phyloP scores from a whole-genome alignment of 2,888 invertebrate species.

The Lordiphosa andalusiaca region DNA sequence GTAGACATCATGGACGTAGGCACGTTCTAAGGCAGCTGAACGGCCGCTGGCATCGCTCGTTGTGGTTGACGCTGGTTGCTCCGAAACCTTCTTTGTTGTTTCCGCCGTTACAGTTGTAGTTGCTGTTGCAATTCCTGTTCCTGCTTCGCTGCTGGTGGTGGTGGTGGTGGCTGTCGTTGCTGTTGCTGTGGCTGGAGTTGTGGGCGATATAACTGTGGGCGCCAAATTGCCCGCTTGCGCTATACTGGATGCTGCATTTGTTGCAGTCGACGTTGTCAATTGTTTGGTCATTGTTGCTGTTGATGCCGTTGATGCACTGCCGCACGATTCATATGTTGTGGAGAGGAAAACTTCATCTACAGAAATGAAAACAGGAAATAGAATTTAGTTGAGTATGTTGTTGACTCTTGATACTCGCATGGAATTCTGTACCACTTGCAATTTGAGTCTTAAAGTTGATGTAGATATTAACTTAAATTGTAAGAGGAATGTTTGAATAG shows the following conservation, averaged over 20 bases:
- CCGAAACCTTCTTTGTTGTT: slow-evolving; percentile 33
- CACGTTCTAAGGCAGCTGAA: slow-evolving; percentile 90
- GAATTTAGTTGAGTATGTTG: slow-evolving; percentile 5
- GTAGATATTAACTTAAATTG: no score
- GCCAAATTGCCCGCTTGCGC: slow-evolving; percentile 53
- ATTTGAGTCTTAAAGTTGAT: no score
- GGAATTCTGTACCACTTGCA: no score
- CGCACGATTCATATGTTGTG: slow-evolving; percentile 45
- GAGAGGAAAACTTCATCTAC: slow-evolving; percentile 68
- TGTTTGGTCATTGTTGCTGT: slow-evolving; percentile 65
- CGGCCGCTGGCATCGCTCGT: slow-evolving; percentile 81
- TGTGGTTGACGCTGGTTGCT: slow-evolving; percentile 36
- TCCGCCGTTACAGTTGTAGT: slow-evolving; percentile 15
- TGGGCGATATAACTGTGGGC: slow-evolving; percentile 55
- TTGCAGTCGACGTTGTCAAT: slow-evolving; percentile 62
- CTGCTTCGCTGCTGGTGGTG: slow-evolving; percentile 7
- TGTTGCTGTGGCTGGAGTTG: slow-evolving; percentile 29
- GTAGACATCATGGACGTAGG: slow-evolving; percentile 97
- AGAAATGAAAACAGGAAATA: slow-evolving; percentile 23
- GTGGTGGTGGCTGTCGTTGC: slow-evolving; percentile 25
- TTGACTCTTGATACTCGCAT: neutral
- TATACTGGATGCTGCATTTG: slow-evolving; percentile 60
- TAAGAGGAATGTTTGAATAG: no score
- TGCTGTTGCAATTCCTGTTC: slow-evolving; percentile 14
- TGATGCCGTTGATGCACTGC: slow-evolving; percentile 29